Evolutionary conservation across 2,113 vertebrate genomes (phyloP).

Genomic region (Pan paniscus): DNA sequence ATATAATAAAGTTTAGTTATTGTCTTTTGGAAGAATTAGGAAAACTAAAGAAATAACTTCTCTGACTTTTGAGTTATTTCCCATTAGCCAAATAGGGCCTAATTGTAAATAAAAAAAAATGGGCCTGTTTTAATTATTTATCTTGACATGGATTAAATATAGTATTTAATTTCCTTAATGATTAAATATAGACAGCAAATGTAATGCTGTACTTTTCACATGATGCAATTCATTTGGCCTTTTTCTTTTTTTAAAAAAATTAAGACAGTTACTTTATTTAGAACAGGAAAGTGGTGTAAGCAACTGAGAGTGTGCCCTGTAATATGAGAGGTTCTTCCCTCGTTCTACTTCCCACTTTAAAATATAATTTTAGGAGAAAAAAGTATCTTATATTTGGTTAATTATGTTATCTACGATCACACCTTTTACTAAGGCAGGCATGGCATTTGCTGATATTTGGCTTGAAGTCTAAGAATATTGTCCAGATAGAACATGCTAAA

Average conservation of each 20-base stretch:
- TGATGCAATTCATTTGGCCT: not conserved
- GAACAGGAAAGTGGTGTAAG: not conserved
- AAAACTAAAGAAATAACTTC: not conserved
- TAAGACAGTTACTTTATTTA: not conserved
- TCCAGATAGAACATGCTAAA: not conserved
- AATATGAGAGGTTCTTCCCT: not conserved
- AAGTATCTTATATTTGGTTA: not conserved
- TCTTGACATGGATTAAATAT: not conserved
- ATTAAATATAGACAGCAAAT: constrained; percentile 1
- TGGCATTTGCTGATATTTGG: not conserved
- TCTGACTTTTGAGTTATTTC: constrained; percentile 6
- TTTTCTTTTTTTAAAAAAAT: not conserved
- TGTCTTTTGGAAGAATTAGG: not conserved
- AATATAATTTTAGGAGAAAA: not conserved
- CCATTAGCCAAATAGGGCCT: not conserved
- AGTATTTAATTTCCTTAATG: not conserved
- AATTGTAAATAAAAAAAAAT: not conserved
- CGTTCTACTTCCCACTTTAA: not conserved
- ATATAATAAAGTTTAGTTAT: not conserved
- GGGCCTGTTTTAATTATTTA: not conserved
- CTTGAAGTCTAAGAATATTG: not conserved
- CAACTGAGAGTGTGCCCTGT: not conserved
- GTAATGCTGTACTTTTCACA: not conserved
- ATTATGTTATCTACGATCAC: not conserved
- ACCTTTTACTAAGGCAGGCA: not conserved